A percentile compares a stretch with the other conserved stretches of the same genome.
Evolutionary conservation across 2,888 invertebrate genomes (phyloP).

Genomic region (Aleiodes leptofemur): DNA sequence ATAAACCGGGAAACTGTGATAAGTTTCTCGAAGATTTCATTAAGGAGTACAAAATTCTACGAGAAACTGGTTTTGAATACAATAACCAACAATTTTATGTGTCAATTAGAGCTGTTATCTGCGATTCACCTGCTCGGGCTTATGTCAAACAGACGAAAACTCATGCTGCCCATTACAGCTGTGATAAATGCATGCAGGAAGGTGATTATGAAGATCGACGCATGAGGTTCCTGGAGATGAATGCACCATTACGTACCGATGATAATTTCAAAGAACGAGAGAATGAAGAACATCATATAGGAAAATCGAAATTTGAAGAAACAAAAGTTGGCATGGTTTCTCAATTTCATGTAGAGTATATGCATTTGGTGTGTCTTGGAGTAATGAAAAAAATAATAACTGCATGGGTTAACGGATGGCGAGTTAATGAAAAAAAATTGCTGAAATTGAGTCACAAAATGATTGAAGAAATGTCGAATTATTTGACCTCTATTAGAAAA

Average conservation of each 20-base stretch:
- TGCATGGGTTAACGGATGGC: too few relatives aligned
- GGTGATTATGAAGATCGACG: slow-evolving; percentile 54
- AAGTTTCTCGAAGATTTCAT: slow-evolving; percentile 48
- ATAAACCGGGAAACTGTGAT: slow-evolving; percentile 42
- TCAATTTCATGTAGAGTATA: slow-evolving; percentile 58
- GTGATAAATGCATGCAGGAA: slow-evolving; percentile 58
- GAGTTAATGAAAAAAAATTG: too few relatives aligned
- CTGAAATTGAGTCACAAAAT: too few relatives aligned
- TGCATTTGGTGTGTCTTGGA: slow-evolving; percentile 61
- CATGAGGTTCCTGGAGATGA: slow-evolving; percentile 53
- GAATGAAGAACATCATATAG: slow-evolving; percentile 58
- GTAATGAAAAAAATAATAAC: slow-evolving; percentile 55
- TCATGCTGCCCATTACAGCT: slow-evolving; percentile 59
- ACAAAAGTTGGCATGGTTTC: slow-evolving; percentile 58
- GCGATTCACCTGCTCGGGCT: slow-evolving; percentile 61
- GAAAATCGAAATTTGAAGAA: slow-evolving; percentile 53
- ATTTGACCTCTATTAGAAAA: too few relatives aligned
- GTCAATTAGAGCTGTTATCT: slow-evolving; percentile 54
- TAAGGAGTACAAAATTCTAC: slow-evolving; percentile 43
- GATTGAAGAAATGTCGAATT: too few relatives aligned
- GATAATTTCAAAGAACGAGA: slow-evolving; percentile 51
- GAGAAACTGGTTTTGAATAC: slow-evolving; percentile 31
- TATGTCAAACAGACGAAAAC: slow-evolving; percentile 57
- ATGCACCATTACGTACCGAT: slow-evolving; percentile 56
- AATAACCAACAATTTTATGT: too few relatives aligned